phyloP scores from a whole-genome alignment of 2,888 invertebrate genomes.

The Autographa gamma region DNA sequence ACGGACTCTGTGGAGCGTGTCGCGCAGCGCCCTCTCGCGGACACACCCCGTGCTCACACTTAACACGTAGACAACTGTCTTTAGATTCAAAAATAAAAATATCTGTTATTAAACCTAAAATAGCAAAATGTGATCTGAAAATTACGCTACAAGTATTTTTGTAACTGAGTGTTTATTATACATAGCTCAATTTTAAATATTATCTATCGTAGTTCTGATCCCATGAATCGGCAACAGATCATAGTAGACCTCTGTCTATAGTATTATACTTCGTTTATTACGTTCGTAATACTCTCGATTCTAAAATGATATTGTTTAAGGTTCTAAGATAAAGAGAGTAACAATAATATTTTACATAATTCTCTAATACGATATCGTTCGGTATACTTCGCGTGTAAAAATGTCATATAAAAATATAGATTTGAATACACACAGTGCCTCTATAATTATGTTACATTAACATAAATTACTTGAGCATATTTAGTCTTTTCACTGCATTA shows the following conservation, averaged over 20 bases:
- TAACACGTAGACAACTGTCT: slow-evolving; percentile 46
- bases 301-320: slow-evolving; percentile 47
- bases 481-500: slow-evolving; percentile 83
- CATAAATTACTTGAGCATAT: slow-evolving; percentile 87
- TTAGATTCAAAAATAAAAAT: slow-evolving; percentile 63
- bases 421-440: slow-evolving; percentile 89
- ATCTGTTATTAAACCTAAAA: slow-evolving; percentile 65
- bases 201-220: slow-evolving; percentile 63
- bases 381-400: slow-evolving; percentile 78
- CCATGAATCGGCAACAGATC: slow-evolving; percentile 47
- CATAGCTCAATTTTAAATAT: slow-evolving; percentile 85
- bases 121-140: slow-evolving; percentile 87
- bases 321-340: slow-evolving; percentile 55
- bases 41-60: slow-evolving; percentile 23
- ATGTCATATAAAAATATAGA: slow-evolving; percentile 81
- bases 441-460: slow-evolving; percentile 90
- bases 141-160: slow-evolving; percentile 87
- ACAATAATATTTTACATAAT: slow-evolving; percentile 66
- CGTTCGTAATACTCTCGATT: slow-evolving; percentile 51
- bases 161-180: slow-evolving; percentile 85
- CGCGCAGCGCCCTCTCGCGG: slow-evolving; percentile 24
- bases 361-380: slow-evolving; percentile 69
- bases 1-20: no score
- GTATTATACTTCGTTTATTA: slow-evolving; percentile 49
- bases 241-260: slow-evolving; percentile 45